Evolutionary conservation across 92 coral and sea anemone species (phyloP).

Genomic region (Umimayanthus chanpuru): DNA sequence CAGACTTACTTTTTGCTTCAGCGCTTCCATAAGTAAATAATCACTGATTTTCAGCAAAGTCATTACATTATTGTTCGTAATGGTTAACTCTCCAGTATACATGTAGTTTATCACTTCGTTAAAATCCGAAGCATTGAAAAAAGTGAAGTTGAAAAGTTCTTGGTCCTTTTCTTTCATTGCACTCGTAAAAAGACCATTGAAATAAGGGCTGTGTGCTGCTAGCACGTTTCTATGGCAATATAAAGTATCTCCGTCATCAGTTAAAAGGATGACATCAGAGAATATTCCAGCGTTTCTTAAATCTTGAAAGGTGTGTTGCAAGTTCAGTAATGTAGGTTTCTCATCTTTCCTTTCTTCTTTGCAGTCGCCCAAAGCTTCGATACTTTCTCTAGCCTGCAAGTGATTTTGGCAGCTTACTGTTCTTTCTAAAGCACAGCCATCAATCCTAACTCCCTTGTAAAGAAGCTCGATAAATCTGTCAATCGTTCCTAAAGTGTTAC

Average conservation of each 20-base stretch:
- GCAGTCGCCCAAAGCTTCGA: background rate
- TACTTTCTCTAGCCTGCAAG: background rate
- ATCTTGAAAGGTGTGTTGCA: background rate
- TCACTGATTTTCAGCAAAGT: constrained; percentile 30
- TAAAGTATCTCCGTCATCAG: background rate
- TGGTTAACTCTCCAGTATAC: constrained; percentile 18
- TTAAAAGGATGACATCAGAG: constrained; percentile 15
- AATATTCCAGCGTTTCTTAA: background rate
- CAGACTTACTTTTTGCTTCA: constrained; percentile 14
- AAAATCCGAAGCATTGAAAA: constrained; percentile 11
- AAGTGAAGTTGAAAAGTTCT: constrained; percentile 11
- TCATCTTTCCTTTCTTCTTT: background rate
- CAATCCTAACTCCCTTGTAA: background rate
- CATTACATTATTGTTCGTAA: constrained; percentile 1
- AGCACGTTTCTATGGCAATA: constrained; percentile 39
- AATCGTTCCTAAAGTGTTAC: background rate
- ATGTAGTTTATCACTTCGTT: constrained; percentile 22
- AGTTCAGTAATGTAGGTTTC: background rate
- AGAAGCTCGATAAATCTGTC: constrained; percentile 20
- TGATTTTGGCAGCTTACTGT: background rate
- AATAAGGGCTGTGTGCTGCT: constrained; percentile 38
- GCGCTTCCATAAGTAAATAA: constrained; percentile 23
- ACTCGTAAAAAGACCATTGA: background rate
- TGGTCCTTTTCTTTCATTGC: constrained; percentile 22
- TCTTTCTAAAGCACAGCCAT: constrained; percentile 3